These are phyloP conservation scores for Pristionchus fissidentatus DNA, from an alignment of 2,888 invertebrate genomes.

Conservation along the genomic window DNA sequence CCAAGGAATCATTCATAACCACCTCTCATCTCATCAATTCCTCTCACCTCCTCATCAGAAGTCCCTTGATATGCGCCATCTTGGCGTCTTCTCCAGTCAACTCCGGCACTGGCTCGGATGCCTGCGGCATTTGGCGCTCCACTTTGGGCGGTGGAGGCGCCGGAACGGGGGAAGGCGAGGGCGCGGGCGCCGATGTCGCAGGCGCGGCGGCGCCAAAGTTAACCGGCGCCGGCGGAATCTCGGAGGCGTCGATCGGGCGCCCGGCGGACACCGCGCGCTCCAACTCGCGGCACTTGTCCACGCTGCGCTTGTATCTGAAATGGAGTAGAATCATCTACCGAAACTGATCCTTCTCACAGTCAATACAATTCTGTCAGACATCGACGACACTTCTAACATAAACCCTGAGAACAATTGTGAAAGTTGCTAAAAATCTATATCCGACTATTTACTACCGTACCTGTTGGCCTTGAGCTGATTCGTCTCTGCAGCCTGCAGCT, in stretches of 20 bases:
- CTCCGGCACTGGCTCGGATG: not conserved
- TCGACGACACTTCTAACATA: no score
- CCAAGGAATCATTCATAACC: not conserved
- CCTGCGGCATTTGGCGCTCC: not conserved
- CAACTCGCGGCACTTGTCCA: slow-evolving; percentile 47
- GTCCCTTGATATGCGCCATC: slow-evolving; percentile 13
- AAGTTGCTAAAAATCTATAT: not conserved
- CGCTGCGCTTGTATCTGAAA: slow-evolving; percentile 45
- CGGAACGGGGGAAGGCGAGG: not conserved
- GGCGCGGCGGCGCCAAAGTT: not conserved
- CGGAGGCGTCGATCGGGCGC: slow-evolving; percentile 53
- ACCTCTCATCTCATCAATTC: slow-evolving; percentile 33
- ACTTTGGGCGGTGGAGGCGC: not conserved
- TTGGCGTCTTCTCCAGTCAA: not conserved
- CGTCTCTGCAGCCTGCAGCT: slow-evolving; percentile 53
- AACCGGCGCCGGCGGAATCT: slow-evolving; percentile 60
- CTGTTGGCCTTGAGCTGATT: slow-evolving; percentile 57
- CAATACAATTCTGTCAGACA: no score
- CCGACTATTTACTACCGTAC: slow-evolving; percentile 42
- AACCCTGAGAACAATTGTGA: no score
- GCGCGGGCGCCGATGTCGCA: not conserved
- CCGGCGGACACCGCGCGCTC: slow-evolving; percentile 46
- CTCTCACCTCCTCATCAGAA: slow-evolving; percentile 51
- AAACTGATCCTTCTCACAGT: no score
- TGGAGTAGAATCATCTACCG: not conserved